Conservation (phyloP, 1,140 invertebrate species). For the Listronotus bonariensis region DNA sequence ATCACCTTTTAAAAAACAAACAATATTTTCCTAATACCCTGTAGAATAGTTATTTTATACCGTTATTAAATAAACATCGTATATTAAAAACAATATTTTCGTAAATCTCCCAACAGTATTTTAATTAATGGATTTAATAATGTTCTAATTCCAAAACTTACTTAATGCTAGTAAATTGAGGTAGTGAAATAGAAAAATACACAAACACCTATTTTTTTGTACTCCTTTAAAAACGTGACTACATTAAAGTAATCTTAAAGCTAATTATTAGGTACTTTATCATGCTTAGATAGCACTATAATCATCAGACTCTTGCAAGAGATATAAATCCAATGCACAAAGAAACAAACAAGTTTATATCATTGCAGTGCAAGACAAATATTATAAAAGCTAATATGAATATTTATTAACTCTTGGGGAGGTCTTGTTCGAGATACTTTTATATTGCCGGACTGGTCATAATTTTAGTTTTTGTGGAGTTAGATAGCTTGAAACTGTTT, state of each 20-base stretch:
- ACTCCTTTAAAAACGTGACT: conserved; percentile 6
- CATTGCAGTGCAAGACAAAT: conserved; percentile 17
- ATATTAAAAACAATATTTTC: no score
- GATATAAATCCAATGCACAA: conserved; percentile 23
- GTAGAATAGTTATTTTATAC: no score
- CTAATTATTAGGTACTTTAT: conserved; percentile 16
- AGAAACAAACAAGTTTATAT: conserved; percentile 29
- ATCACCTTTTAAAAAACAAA: no score
- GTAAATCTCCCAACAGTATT: no score
- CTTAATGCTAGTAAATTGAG: no score
- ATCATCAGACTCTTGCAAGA: conserved; percentile 6
- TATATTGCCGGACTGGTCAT: conserved; percentile 20
- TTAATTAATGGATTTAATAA: no score
- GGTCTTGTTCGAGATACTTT: conserved; percentile 28
- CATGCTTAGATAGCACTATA: conserved; percentile 10
- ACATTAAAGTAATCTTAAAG: conserved; percentile 8
- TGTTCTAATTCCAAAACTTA: no score
- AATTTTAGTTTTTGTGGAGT: conserved; percentile 23
- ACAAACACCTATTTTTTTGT: not conserved
- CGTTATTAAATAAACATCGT: no score
- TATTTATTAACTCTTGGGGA: conserved; percentile 28
- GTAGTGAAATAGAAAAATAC: no score
- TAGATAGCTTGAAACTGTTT: conserved; percentile 16
- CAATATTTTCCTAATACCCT: no score
- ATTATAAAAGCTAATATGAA: conserved; percentile 30